Evolutionary conservation across 2,113 vertebrate species (phyloP), one percentile per base, ranked within the genome.

Genomic region (Pitta sordida): DNA sequence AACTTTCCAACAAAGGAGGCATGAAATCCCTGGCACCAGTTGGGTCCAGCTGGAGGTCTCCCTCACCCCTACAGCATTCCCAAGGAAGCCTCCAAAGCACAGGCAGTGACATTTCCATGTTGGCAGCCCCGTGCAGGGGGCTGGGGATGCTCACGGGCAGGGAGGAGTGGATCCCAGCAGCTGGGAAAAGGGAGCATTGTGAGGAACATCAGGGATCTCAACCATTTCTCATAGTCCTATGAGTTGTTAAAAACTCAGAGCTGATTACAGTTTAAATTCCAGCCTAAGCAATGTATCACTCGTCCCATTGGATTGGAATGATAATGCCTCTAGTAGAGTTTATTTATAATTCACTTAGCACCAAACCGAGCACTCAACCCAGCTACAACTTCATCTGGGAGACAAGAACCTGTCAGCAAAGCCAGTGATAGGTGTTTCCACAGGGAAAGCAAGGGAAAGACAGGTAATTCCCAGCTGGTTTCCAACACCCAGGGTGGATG

Each of bases 31-130:
- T 94, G 92, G 76, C 88, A 93, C 15, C 0, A 0, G 21, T 48
- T 15, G 9, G 71, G 44, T n/a, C 18, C 59, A 55, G 64, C 60
- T 81, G 90, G 71, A 75, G 48, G n/a, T 41, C 30, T 55, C 73
- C 44, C n/a, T 91, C 37, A 9, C 15, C 3, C 3, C 59, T 34
- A 6, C 2, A 0, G 59, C 44, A 21, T 21, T 46, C 44, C 44
- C 44, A 21, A 86, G 63, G 88, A 56, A 39, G 74, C 22, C 77
- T 84, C 88, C 82, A 81, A 3, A 93, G 83, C 19, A 0, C 51
- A 78, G n/a, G 83, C 88, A 90, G 76, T 94, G 94, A 90, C 95
- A 85, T 91, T 94, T 93, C 49, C 56, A 34, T 3, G 7, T 20
- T 82, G 95, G 83, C 62, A 89, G 34, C 81, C 41, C 88, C 0